Conservation (phyloP, 2,113 vertebrate genomes). For the Callopanchax toddi region DNA sequence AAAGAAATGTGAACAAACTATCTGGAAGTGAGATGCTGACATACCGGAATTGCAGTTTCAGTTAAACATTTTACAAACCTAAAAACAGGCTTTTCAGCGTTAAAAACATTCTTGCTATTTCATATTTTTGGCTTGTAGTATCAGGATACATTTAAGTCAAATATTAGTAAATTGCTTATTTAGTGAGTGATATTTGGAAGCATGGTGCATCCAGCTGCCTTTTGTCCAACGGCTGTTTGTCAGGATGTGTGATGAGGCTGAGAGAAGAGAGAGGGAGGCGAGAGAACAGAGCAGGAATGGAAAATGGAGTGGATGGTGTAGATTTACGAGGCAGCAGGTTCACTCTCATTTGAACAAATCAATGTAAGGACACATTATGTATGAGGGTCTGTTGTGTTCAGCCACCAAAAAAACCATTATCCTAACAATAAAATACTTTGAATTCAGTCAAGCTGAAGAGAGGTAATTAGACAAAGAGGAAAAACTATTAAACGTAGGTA, state of each 20-base stretch:
- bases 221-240: constrained; percentile 14
- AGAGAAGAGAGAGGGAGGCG: constrained; percentile 5
- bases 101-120: too few relatives aligned
- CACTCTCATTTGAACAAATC: not conserved
- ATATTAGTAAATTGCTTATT: not conserved
- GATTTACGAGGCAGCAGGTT: constrained; percentile 17
- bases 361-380: not conserved
- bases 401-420: not conserved
- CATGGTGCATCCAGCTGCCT: constrained; percentile 2
- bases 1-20: not conserved
- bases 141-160: not conserved
- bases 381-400: not conserved
- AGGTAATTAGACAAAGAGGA: not conserved
- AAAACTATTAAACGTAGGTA: not conserved
- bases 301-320: not conserved
- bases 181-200: not conserved
- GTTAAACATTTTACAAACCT: not conserved
- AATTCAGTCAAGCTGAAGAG: not conserved
- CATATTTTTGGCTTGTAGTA: too few relatives aligned
- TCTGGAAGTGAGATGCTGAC: not conserved
- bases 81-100: not conserved
- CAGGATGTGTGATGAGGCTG: constrained; percentile 14
- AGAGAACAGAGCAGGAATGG: not conserved
- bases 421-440: not conserved
- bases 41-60: not conserved